phyloP scores from a whole-genome alignment of 2,113 vertebrate species.

The Podarcis raffonei region DNA sequence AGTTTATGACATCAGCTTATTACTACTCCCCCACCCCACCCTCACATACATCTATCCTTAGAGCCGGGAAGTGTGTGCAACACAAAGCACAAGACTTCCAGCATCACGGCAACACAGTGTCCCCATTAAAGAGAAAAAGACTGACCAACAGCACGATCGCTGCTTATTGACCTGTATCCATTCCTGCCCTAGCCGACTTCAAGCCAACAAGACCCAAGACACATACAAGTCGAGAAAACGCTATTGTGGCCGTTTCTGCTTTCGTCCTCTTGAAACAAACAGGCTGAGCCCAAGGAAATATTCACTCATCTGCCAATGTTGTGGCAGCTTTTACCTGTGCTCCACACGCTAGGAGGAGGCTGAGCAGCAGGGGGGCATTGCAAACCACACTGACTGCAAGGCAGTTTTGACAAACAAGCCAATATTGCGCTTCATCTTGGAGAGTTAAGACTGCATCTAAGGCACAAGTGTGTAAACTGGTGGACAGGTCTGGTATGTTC shows the following conservation, averaged over 20 bases:
- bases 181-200: not conserved
- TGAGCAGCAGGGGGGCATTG: not conserved
- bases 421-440: not conserved
- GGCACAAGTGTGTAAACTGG: not conserved
- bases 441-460: not conserved
- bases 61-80: not conserved
- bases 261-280: not conserved
- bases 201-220: not conserved
- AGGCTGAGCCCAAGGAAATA: not conserved
- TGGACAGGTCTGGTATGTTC: not conserved
- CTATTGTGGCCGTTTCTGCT: not conserved
- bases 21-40: not conserved
- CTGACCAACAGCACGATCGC: not conserved
- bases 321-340: not conserved
- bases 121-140: not conserved
- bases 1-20: constrained; percentile 41
- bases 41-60: not conserved
- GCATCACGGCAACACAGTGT: fast-evolving
- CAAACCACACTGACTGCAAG: not conserved
- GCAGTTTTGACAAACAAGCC: constrained; percentile 6
- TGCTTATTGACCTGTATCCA: not conserved
- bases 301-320: not conserved
- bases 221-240: not conserved
- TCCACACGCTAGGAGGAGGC: not conserved
- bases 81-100: not conserved